Percentiles rank a stretch among this genome's conserved stretches.
These are phyloP conservation scores for Capreolus pygargus DNA, from an alignment of 2,113 vertebrate species.

Conservation along the genomic window DNA sequence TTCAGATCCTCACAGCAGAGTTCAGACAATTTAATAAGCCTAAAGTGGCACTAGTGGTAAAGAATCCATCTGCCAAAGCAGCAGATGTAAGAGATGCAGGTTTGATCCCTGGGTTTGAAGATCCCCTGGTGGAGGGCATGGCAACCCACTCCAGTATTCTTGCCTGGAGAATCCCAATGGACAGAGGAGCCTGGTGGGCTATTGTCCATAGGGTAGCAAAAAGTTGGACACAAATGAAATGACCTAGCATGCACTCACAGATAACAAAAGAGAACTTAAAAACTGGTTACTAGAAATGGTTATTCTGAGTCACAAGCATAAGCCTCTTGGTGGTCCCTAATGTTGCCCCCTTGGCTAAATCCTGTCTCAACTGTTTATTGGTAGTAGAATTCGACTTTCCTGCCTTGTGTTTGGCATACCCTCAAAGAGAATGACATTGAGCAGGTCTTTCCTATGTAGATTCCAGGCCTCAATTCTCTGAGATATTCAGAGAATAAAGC, in stretches of 20 bases:
- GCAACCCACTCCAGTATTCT: neutral
- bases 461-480: neutral
- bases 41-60: neutral
- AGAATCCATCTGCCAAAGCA: neutral
- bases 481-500: neutral
- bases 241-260: fast-evolving
- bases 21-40: neutral
- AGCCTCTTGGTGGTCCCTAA: neutral
- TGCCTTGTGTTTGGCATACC: neutral
- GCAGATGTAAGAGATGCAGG: neutral
- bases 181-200: neutral
- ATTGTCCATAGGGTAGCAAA: neutral
- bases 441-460: neutral
- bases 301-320: neutral
- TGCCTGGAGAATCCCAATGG: neutral
- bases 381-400: neutral
- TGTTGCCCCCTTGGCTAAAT: neutral
- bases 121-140: neutral
- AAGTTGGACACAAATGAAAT: neutral
- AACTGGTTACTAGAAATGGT: neutral
- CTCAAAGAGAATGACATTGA: neutral
- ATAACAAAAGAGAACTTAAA: neutral
- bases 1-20: neutral
- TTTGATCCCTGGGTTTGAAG: neutral
- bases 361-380: neutral